Base-by-base conservation (phyloP, 2,888 invertebrate species). In the Mesopsocus fuscifrons region DNA sequence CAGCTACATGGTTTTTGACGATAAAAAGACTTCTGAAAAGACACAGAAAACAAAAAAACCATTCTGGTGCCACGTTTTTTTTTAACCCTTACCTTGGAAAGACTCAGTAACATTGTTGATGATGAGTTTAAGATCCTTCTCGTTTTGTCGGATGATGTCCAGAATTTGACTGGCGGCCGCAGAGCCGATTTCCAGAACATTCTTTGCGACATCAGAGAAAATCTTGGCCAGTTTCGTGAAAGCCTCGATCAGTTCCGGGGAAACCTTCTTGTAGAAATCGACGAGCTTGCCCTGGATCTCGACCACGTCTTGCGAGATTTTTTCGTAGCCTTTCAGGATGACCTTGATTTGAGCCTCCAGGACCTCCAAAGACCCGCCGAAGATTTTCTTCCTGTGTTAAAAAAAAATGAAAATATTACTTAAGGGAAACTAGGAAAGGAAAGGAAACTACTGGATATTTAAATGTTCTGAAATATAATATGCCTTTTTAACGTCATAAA, bases 111-210 rank as follows among this genome's bases (percentile, higher is more conserved):
- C 50, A 1, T 64, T 59, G 42, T 66, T 64, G 34, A 69, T 62
- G 3, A 77, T 53, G 49, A 74, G 71, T 47, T 76, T 68, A 2
- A 79, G 59, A 51, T 78, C 77, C 11, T 68, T 68, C 57, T 75
- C 72, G 56, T 77, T 72, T 44, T 70, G 67, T 49, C 77, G 74
- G 43, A 74, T 57, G 55, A 77, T 61, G 51, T 69, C 65, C 1
- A 66, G 55, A 32, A 69, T 49, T 30, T 71, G 59, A 11, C 70
- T 71, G 2, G 71, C 50, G 48, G 69, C 62, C 45, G 55, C 51
- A 31, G 61, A 55, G 2, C 52, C 51, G 3, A 66, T 51, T 26
- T 61, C 56, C 2, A 69, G 53, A 3, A 70, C 45, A 41, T 66
- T 63, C 26, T 66, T 52, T 1, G 62, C 49, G 0, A 65, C 60